These are phyloP conservation scores for Torymus auratus DNA, from an alignment of 2,888 invertebrate species.

Conservation along the genomic window DNA sequence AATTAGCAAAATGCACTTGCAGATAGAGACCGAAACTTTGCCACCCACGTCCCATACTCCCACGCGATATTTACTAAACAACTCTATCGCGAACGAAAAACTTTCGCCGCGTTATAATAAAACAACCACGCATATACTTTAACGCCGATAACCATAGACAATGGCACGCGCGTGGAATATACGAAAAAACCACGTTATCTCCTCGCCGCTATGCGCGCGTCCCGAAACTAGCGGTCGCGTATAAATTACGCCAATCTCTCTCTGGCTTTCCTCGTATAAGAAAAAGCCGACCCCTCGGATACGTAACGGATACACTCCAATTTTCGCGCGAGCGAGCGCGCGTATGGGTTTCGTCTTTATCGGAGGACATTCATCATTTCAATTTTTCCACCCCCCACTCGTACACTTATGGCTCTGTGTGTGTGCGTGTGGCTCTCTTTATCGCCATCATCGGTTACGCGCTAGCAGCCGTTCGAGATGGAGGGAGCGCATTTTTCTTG, in stretches of 20 bases:
- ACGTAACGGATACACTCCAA: not conserved
- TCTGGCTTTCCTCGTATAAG: not conserved
- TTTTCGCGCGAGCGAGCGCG: too few species aligned
- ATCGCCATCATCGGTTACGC: too few species aligned
- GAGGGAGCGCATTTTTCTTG: too few species aligned
- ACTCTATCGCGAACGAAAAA: not conserved
- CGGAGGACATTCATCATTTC: too few species aligned
- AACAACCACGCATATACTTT: not conserved
- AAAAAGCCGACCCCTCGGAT: not conserved
- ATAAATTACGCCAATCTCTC: conserved; percentile 18
- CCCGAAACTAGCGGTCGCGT: conserved; percentile 11
- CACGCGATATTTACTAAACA: too few species aligned
- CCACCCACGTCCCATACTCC: too few species aligned
- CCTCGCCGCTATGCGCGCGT: not conserved
- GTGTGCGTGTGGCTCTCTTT: too few species aligned
- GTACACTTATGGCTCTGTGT: too few species aligned
- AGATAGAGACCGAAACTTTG: not conserved
- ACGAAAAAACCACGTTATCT: conserved; percentile 7
- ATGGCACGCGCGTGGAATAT: not conserved
- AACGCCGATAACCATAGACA: conserved; percentile 18
- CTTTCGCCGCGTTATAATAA: not conserved
- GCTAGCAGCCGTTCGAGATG: too few species aligned
- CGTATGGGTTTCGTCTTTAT: too few species aligned
- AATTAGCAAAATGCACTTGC: conserved; percentile 1
- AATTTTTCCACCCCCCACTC: too few species aligned